Evolutionary conservation across 2,888 invertebrate species (phyloP).

Genomic region (Phalangium opilio): DNA sequence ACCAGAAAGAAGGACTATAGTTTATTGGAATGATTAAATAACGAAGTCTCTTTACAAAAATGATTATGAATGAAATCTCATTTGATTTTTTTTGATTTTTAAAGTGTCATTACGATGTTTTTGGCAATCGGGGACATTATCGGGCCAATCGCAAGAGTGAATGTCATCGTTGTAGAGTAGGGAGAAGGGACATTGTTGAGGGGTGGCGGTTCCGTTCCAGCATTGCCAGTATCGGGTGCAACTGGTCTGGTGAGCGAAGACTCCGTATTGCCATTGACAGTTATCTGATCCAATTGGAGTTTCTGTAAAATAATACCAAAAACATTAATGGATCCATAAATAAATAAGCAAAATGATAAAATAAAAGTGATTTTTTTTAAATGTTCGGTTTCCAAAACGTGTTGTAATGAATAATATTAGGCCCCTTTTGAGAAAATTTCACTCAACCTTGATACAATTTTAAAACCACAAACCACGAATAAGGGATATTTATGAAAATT

Average conservation of each 20-base stretch:
- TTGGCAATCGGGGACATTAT: conserved; percentile 80
- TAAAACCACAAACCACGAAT: too few species aligned
- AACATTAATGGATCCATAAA: too few species aligned
- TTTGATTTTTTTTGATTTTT: background rate
- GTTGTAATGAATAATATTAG: too few species aligned
- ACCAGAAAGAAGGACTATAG: too few species aligned
- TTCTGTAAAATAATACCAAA: conserved; percentile 37
- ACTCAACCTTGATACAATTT: too few species aligned
- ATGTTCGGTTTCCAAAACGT: too few species aligned
- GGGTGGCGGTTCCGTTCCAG: conserved; percentile 86
- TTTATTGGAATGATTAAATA: too few species aligned
- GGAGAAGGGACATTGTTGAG: conserved; percentile 78
- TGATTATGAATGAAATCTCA: background rate
- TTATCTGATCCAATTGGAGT: conserved; percentile 68
- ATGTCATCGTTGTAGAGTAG: conserved; percentile 76
- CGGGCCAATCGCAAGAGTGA: conserved; percentile 84
- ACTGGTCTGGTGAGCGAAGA: conserved; percentile 81
- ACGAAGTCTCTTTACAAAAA: background rate
- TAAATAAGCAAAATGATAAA: too few species aligned
- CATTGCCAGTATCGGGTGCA: conserved; percentile 88
- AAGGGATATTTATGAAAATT: too few species aligned
- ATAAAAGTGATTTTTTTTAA: too few species aligned
- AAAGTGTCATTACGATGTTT: conserved; percentile 68
- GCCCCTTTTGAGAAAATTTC: too few species aligned
- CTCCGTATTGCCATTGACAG: conserved; percentile 82